Percentiles rank a stretch among this genome's conserved stretches.
Conservation (phyloP, 2,797 vertebrate species). For the Buceros bicornis region DNA sequence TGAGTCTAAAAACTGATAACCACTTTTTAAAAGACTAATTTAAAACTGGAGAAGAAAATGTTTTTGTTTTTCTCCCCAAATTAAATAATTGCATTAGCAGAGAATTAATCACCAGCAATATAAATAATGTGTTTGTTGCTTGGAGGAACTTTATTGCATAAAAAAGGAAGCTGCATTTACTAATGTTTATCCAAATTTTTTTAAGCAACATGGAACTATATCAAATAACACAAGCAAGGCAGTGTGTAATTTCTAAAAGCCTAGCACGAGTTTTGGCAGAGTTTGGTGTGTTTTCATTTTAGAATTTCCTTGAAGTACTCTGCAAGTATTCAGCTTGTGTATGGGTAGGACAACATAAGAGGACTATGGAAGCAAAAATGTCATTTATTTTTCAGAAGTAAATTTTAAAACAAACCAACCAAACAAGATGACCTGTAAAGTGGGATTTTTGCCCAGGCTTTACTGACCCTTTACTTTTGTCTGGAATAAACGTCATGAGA, state of each 20-base stretch:
- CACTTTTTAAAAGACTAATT: background rate
- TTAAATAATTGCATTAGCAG: background rate
- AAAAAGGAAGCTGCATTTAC: background rate
- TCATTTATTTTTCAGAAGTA: background rate
- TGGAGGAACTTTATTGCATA: background rate
- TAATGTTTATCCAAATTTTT: background rate
- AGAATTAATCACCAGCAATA: background rate
- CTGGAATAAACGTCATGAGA: background rate
- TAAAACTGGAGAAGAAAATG: background rate
- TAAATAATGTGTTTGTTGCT: background rate
- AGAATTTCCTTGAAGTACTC: background rate
- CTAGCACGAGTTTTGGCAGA: background rate
- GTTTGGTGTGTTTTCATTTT: background rate
- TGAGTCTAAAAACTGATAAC: background rate
- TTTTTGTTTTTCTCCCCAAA: background rate
- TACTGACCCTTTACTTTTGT: background rate
- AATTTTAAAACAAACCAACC: background rate
- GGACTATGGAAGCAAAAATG: background rate
- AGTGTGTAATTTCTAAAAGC: background rate
- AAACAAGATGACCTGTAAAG: background rate
- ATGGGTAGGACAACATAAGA: background rate
- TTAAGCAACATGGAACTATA: background rate
- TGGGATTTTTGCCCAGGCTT: background rate
- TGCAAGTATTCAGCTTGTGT: background rate
- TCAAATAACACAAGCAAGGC: accelerated